Evolutionary conservation across 2,113 vertebrate genomes (phyloP), one percentile per base, ranked within the genome.

Genomic region (Scopus umbretta): DNA sequence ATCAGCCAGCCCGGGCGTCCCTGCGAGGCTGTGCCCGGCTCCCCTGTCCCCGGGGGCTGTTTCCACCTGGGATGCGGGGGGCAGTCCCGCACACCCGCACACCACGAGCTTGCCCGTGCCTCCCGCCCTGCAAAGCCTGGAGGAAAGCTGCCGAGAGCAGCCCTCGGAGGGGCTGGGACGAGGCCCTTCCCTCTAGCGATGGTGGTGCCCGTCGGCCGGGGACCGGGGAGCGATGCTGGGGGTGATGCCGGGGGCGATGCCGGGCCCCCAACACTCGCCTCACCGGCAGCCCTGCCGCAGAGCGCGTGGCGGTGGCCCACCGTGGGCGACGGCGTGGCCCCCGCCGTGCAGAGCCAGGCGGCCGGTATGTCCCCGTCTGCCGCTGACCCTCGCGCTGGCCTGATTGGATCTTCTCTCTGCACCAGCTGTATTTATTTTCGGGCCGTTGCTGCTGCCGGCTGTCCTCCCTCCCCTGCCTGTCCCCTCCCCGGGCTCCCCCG

Each of bases 391-490:
- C 4, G 4, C 23, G 6, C 70, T 30, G 75, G 70, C 85, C 93
- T 88, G 91, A 94, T 83, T 94, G 94, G 88, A 95, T 87, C 88
- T 80, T 73, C 76, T 43, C 72, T 56, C 75, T 80, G 82, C 94
- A 87, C 73, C 50, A 59, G 67, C 90, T 42, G 59, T 32, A 52
- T 94, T 97, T 94, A 86, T 92, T 89, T 82, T n/a, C 10, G 18
- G 75, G 90, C 63, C 2, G 8, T 20, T 30, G 73, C 76, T 43
- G 87, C 61, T 86, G 90, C 80, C 1, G 25, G 6, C 80, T 72
- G 91, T 81, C 79, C 91, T 52, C 40, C 92, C 89, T 88, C 78
- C 53, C 38, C 74, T 38, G 56, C 47, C 34, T 19, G 50, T 72
- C 73, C 88, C 85, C 76, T 90, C 81, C 88, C 80, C 10, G 4